Conservation (phyloP, 35 echinoderm and acorn worm genomes). For the Acanthaster planci region DNA sequence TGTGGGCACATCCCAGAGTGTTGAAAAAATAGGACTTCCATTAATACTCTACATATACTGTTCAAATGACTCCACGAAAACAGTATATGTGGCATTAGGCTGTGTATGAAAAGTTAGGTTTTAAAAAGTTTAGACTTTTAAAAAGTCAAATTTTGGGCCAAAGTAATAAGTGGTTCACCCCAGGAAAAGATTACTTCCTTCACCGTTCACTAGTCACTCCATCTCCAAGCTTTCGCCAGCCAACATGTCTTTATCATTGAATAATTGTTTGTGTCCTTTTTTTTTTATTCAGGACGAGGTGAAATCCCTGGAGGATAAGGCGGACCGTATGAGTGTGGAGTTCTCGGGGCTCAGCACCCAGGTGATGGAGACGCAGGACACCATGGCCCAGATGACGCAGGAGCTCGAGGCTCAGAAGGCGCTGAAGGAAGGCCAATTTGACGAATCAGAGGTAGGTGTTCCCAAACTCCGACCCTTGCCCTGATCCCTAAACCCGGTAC, state of each 20-base stretch:
- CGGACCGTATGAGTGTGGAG: conserved; percentile 68
- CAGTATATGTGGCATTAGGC: too few species aligned
- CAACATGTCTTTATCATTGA: neutral
- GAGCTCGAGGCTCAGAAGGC: conserved; percentile 80
- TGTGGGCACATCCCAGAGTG: too few species aligned
- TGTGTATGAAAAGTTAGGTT: too few species aligned
- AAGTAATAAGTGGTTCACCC: too few species aligned
- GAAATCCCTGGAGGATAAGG: conserved; percentile 52
- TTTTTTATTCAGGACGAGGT: conserved; percentile 60
- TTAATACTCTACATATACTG: too few species aligned
- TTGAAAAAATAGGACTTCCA: too few species aligned
- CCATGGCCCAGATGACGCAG: conserved; percentile 56
- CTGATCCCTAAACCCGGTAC: too few species aligned
- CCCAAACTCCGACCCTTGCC: too few species aligned
- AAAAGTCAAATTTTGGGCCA: too few species aligned
- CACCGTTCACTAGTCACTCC: neutral
- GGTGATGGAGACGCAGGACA: conserved; percentile 55
- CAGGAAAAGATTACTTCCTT: neutral
- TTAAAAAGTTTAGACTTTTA: too few species aligned
- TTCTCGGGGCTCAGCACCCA: conserved; percentile 73
- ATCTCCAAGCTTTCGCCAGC: neutral
- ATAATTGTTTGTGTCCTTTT: neutral
- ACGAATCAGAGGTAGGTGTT: neutral
- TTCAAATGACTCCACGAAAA: too few species aligned
- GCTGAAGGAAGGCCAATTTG: conserved; percentile 11